Base-by-base conservation (phyloP, 2,888 invertebrate genomes). In the Junonia oenone region DNA sequence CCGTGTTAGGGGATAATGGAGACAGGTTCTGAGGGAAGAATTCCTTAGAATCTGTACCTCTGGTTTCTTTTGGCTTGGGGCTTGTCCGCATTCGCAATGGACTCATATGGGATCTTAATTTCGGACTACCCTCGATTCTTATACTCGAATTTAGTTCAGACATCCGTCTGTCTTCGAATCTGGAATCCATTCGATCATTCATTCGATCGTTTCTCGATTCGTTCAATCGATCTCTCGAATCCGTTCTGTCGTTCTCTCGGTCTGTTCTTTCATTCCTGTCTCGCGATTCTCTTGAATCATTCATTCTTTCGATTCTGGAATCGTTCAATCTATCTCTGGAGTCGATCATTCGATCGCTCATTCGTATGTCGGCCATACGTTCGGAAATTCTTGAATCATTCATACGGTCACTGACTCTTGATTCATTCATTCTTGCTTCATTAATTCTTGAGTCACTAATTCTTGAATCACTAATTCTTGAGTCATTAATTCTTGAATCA, bases 1-100 rank as follows among this genome's bases (percentile, higher is more conserved):
- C 90, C 0, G 86, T 88, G 11, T 84, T 88, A 1, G 89, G 89
- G 0, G 89, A 83, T 62, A 89, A 38, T 1, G 88, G 87, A 0
- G 87, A 85, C 14, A 35, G 33, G 6, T 19, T 59, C 14, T 78
- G 78, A 0, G 79, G 78, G 0, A 81, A 83, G 52, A 83, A 85
- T 1, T 86, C 83, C 53, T 81, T 84, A 0, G 78, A 75, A 31
- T 83, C 82, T 72, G 67, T 52, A 78, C 81, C 0, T 78, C 73
- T 75, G 48, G 81, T 79, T 9, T 81, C 81, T 52, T 79, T 80
- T 2, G 71, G 75, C 59, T 81, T 80, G 8, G 77, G 86, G 61
- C 82, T 86, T 4, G 76, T 68, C 49, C 76, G 71, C 47, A 83
- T 72, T 4, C 87, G 72, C 47, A 88, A 59, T 0, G 87, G 87